Conservation (phyloP, 1,140 invertebrate species). For the Tetragonula clypearis region DNA sequence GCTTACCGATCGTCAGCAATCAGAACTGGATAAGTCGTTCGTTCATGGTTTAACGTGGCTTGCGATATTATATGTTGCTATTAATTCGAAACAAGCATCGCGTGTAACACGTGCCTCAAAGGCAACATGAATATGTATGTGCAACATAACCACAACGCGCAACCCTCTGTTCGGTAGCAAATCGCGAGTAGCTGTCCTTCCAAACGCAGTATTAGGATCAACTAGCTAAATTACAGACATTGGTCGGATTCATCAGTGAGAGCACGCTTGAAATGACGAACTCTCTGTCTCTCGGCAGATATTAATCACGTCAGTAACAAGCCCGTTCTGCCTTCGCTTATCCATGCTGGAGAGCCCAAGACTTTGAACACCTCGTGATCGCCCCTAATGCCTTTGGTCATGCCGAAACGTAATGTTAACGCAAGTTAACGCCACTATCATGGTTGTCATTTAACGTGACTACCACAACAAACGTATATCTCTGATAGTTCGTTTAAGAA, state of each 20-base stretch:
- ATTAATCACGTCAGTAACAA: slow-evolving; percentile 57
- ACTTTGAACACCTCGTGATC: slow-evolving; percentile 39
- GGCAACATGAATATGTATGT: slow-evolving; percentile 66
- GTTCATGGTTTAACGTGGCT: slow-evolving; percentile 58
- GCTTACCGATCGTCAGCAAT: slow-evolving; percentile 41
- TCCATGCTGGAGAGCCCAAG: neutral
- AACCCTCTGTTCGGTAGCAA: slow-evolving; percentile 53
- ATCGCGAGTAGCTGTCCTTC: slow-evolving; percentile 59
- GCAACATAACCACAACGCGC: slow-evolving; percentile 47
- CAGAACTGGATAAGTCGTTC: slow-evolving; percentile 46
- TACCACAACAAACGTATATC: no score
- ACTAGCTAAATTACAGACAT: slow-evolving; percentile 62
- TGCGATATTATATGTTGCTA: slow-evolving; percentile 62
- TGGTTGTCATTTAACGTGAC: no score
- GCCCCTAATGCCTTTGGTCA: neutral
- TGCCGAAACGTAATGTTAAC: neutral
- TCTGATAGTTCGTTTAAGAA: neutral
- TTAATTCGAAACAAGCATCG: slow-evolving; percentile 66
- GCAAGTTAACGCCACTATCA: no score
- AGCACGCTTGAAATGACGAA: slow-evolving; percentile 60
- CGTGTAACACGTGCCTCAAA: slow-evolving; percentile 51
- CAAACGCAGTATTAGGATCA: slow-evolving; percentile 58
- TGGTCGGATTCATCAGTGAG: slow-evolving; percentile 55
- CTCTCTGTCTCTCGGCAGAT: slow-evolving; percentile 49
- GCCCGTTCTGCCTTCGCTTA: slow-evolving; percentile 25